Evolutionary conservation across 2,888 invertebrate species (phyloP), one percentile per base, ranked within the genome.

Genomic region (Iselma pallidipennis): DNA sequence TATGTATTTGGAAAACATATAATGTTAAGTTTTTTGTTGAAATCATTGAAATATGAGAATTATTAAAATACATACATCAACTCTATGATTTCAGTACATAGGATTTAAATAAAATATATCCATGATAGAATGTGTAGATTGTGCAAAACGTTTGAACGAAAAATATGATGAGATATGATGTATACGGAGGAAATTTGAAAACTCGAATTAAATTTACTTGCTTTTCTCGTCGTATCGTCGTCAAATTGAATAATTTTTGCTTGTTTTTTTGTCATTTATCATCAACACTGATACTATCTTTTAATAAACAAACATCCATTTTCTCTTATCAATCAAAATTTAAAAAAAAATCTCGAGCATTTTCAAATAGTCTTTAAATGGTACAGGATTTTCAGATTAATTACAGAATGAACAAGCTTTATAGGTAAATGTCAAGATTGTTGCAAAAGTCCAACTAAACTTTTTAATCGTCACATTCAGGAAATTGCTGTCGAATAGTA

Each of bases 41-140:
- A 4, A 21, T 45, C 21, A 45, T 45, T 4, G 21, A 21, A 45
- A 21, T 45, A 21, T 45, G 21, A 45, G 21, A 19, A 16, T 25
- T 25, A 6, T 25, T 25, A 6, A 25, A 25, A 25, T 42, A 45
- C 19, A 45, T 45, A 45, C 21, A 21, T 21, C 12, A 21, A 57
- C 37, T 59, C 59, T 50, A 59, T 55, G 54, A 63, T 63, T 59
- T 49, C 53, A 50, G 59, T 56, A 56, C 59, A 51, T 56, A 49
- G 49, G 54, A 63, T 63, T 63, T 59, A 59, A 59, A 63, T 63
- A 63, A 58, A 62, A 62, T 62, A 62, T 59, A 63, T 57, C 49
- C 29, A 23, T 29, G 56, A 29, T 45, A 29, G 31, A 53, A 63
- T 63, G 63, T 63, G 63, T 63, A 59, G 55, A 59, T 63, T 63